A percentile compares a stretch with the other conserved stretches of the same genome.
Evolutionary conservation across 2,113 vertebrate genomes (phyloP).

Genomic region (Cichladusa arquata): DNA sequence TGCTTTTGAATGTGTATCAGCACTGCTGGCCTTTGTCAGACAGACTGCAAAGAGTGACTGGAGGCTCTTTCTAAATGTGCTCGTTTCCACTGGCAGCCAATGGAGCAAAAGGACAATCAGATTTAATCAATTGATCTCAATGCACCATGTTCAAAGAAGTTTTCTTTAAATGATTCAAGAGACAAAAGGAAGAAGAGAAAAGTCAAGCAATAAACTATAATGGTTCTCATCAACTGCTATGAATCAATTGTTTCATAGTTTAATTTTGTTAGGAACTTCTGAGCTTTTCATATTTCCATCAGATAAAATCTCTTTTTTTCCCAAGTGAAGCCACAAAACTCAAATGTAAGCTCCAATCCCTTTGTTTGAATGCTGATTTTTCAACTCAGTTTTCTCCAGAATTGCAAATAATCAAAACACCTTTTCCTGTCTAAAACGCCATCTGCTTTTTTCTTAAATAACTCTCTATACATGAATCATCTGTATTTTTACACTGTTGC

Average conservation of each 20-base stretch:
- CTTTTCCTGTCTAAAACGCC: background rate
- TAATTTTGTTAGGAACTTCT: background rate
- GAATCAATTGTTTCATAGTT: background rate
- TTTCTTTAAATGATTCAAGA: slow-evolving; percentile 1
- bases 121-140: background rate
- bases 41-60: background rate
- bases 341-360: background rate
- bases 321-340: background rate
- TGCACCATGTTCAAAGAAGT: background rate
- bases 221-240: background rate
- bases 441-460: background rate
- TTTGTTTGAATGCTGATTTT: background rate
- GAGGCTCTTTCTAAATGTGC: background rate
- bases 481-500: background rate
- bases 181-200: background rate
- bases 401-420: background rate
- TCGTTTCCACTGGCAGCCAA: slow-evolving; percentile 25
- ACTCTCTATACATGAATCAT: background rate
- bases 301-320: background rate
- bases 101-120: slow-evolving; percentile 7
- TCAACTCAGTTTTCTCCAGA: background rate
- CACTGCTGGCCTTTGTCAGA: background rate
- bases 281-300: background rate
- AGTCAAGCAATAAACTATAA: slow-evolving; percentile 14
- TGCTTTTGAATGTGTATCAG: background rate